These are phyloP conservation scores for Ochropacha duplaris DNA, from an alignment of 2,888 invertebrate species.

Conservation along the genomic window DNA sequence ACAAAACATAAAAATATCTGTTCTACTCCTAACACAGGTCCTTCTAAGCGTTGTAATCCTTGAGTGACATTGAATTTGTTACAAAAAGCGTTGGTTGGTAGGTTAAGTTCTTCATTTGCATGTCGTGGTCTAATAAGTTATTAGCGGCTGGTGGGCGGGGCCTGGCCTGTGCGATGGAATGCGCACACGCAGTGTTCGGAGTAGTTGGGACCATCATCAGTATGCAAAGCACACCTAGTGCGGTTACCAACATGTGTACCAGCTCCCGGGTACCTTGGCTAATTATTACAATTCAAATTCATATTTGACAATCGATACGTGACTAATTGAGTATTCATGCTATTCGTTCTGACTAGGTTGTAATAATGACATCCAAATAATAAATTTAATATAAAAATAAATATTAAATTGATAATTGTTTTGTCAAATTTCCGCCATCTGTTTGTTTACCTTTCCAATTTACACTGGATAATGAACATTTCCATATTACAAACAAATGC, in stretches of 20 bases:
- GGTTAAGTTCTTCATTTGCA: not conserved
- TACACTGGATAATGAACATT: too few species aligned
- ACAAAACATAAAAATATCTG: not conserved
- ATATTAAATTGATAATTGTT: too few species aligned
- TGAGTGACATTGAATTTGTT: not conserved
- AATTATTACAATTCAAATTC: constrained; percentile 61
- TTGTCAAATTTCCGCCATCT: too few species aligned
- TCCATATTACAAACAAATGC: too few species aligned
- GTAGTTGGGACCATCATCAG: constrained; percentile 61
- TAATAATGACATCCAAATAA: not conserved
- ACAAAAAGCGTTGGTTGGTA: not conserved
- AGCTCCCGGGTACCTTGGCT: constrained; percentile 58
- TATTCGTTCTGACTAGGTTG: not conserved
- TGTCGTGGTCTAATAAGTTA: not conserved
- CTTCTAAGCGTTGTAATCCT: not conserved
- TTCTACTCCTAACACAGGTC: not conserved
- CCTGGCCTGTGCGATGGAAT: constrained; percentile 48
- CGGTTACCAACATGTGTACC: constrained; percentile 69
- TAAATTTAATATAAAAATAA: not conserved
- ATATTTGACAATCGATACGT: constrained; percentile 49
- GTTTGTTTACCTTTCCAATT: too few species aligned
- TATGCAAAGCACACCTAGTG: constrained; percentile 63
- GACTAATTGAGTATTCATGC: constrained; percentile 23
- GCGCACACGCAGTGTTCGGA: constrained; percentile 63
- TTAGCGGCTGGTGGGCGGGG: not conserved